Evolutionary conservation across 2,797 vertebrate species (phyloP), one percentile per base, ranked within the genome.

Genomic region (Esox lucius): DNA sequence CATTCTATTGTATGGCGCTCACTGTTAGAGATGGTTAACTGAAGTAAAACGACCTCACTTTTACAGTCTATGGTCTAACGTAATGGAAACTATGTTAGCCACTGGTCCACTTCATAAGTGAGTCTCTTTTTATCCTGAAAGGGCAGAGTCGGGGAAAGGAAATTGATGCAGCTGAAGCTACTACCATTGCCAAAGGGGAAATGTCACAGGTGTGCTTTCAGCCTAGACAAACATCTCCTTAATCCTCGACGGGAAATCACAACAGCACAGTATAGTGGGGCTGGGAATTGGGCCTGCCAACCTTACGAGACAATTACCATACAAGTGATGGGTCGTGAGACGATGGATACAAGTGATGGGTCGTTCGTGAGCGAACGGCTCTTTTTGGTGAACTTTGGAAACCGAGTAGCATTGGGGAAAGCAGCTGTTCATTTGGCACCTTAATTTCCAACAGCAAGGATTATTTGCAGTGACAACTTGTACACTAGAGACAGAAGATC

Each of bases 171-270:
- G 85, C 83, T 84, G 85, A 78, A 75, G 51, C 75, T 77, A 68
- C 80, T 85, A 84, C 86, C 74, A 48, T 65, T 15, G 76, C 73
- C 67, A 67, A 59, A 2, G 77, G 67, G 82, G 69, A 87, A 84
- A 87, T 83, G 86, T 88, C 88, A 89, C 80, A 84, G 85, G 85
- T 87, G 88, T 87, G 76, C 13, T 86, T 84, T 82, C 85, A 85
- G 73, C 46, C 0, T 2, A 72, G 78, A 84, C 83, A 85, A 89
- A 87, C 85, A 77, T 80, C 67, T 81, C 70, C 68, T 76, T 67
- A 78, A 83, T 66, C 67, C 81, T 83, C 79, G 26, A 28, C 72
- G 81, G 86, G 78, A 80, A 83, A 80, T 19, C 49, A 56, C 11
- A 61, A 73, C 26, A 53, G 13, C 7, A 19, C 69, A n/a, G n/a